These are phyloP conservation scores for Habropoda laboriosa DNA, from an alignment of 1,140 invertebrate genomes.

Conservation along the genomic window DNA sequence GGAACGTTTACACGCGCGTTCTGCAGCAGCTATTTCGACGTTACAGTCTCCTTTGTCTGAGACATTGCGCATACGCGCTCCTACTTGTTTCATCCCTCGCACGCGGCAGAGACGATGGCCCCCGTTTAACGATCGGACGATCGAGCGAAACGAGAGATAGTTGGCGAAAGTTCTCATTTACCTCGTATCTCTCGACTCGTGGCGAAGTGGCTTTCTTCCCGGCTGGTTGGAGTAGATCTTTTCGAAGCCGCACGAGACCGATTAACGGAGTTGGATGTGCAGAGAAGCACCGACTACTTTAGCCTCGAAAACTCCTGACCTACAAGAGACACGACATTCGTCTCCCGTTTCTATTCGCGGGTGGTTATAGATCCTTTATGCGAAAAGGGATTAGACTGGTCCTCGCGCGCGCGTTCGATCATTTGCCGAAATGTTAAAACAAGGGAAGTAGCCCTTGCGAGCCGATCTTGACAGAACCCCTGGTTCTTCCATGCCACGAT, in stretches of 20 bases:
- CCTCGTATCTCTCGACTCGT: background rate
- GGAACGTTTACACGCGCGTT: background rate
- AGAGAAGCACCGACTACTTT: background rate
- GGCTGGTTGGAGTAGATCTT: background rate
- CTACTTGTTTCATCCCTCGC: too few relatives aligned
- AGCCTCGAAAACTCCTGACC: constrained; percentile 38
- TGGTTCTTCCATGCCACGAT: too few relatives aligned
- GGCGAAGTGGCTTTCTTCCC: background rate
- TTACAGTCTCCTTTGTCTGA: too few relatives aligned
- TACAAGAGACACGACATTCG: constrained; percentile 11
- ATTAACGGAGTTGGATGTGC: constrained; percentile 9
- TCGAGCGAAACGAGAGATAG: background rate
- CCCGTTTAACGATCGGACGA: background rate
- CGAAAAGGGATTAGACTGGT: constrained; percentile 7
- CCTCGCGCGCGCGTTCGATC: background rate
- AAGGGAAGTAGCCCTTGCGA: too few relatives aligned
- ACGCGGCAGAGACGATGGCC: too few relatives aligned
- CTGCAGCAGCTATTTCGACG: background rate
- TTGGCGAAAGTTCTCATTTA: background rate
- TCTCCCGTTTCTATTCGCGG: constrained; percentile 22
- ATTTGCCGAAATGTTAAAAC: background rate
- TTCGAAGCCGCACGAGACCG: constrained; percentile 1
- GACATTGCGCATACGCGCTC: too few relatives aligned
- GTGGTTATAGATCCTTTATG: constrained; percentile 30
- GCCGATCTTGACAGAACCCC: too few relatives aligned